phyloP scores from a whole-genome alignment of 1,140 invertebrate species.

The Listronotus oregonensis region DNA sequence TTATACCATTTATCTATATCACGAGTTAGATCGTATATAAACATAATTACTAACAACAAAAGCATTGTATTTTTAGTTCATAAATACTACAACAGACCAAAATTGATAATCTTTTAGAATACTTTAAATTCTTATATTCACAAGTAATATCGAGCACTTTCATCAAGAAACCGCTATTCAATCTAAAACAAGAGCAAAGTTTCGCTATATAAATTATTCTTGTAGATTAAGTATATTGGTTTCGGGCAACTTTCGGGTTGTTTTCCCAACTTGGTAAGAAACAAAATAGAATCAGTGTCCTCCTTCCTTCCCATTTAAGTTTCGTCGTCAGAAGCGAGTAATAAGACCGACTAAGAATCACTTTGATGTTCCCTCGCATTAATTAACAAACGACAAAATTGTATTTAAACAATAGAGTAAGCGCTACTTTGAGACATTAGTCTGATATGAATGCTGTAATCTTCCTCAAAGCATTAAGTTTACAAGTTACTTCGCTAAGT shows the following conservation, averaged over 20 bases:
- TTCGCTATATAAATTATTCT: slow-evolving; percentile 32
- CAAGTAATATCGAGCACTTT: too few species aligned
- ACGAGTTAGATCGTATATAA: too few species aligned
- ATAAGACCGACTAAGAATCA: slow-evolving; percentile 37
- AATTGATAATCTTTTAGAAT: too few species aligned
- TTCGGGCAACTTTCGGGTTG: slow-evolving; percentile 33
- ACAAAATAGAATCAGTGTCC: slow-evolving; percentile 41
- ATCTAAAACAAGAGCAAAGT: slow-evolving; percentile 20
- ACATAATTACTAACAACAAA: too few species aligned
- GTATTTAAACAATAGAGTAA: slow-evolving; percentile 44
- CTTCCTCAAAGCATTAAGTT: slow-evolving; percentile 41
- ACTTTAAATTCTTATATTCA: too few species aligned
- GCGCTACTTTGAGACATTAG: slow-evolving; percentile 39
- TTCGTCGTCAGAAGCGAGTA: slow-evolving; percentile 37
- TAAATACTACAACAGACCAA: too few species aligned
- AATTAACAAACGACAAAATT: slow-evolving; percentile 48
- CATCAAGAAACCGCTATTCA: slow-evolving; percentile 5
- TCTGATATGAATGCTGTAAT: slow-evolving; percentile 38
- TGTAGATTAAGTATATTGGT: slow-evolving; percentile 33
- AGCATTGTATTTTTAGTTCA: too few species aligned
- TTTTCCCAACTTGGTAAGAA: slow-evolving; percentile 34
- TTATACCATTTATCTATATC: too few species aligned
- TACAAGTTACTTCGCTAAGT: slow-evolving; percentile 20
- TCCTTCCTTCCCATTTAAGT: slow-evolving; percentile 38
- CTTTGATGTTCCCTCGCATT: slow-evolving; percentile 42